phyloP scores from a whole-genome alignment of 1,140 invertebrate species.

The Calliopsis andreniformis region DNA sequence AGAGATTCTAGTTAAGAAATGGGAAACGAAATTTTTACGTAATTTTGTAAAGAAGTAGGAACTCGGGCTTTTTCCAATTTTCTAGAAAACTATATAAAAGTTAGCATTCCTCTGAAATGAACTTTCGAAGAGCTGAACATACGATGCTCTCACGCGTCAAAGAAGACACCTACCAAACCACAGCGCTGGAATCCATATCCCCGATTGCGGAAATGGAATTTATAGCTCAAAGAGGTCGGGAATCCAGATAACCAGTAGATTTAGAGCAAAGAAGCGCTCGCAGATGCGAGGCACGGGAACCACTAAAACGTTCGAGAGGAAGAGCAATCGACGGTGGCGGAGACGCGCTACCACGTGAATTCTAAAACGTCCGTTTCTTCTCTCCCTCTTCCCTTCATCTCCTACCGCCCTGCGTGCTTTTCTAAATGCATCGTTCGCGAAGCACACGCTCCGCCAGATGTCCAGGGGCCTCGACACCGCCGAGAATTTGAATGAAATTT shows the following conservation, averaged over 20 bases:
- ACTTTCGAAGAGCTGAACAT: no score
- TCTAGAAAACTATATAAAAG: no score
- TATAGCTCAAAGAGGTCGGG: neutral
- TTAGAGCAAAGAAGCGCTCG: conserved; percentile 36
- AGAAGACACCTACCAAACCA: neutral
- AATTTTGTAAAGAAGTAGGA: no score
- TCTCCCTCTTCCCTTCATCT: neutral
- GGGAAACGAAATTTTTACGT: no score
- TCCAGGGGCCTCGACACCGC: conserved; percentile 12
- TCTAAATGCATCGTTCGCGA: conserved; percentile 28
- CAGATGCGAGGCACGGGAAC: conserved; percentile 69
- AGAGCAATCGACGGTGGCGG: conserved; percentile 24
- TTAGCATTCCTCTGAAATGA: no score
- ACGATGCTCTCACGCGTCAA: no score
- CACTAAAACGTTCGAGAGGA: conserved; percentile 70
- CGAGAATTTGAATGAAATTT: conserved; percentile 60
- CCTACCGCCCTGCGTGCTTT: neutral
- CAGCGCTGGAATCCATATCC: neutral
- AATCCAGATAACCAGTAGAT: neutral
- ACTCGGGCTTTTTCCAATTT: no score
- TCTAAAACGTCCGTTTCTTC: conserved; percentile 70
- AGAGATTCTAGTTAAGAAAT: no score
- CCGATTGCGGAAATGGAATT: conserved; percentile 32
- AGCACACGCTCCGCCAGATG: neutral
- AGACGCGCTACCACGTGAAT: conserved; percentile 72